phyloP scores from a whole-genome alignment of 2,797 vertebrate species.

The Ptychadena robeensis region DNA sequence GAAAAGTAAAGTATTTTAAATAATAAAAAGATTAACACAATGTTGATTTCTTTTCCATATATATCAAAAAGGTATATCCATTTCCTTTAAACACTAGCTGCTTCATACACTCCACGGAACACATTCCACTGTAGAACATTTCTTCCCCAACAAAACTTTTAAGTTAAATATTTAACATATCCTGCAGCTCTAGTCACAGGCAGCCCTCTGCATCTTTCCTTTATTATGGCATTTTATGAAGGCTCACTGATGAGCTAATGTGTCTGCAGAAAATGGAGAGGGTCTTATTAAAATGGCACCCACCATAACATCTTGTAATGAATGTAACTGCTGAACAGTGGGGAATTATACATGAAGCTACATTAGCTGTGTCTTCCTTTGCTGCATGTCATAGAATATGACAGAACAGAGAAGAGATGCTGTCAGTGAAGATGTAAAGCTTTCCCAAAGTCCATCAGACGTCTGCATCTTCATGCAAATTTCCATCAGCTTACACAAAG shows the following conservation, averaged over 20 bases:
- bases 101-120: not conserved
- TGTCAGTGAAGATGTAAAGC: slow-evolving; percentile 57
- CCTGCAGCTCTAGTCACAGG: slow-evolving; percentile 12
- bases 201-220: slow-evolving; percentile 13
- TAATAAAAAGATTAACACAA: too few species aligned
- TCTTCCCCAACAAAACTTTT: not conserved
- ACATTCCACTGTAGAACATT: slow-evolving; percentile 5
- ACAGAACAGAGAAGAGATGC: slow-evolving; percentile 53
- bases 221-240: slow-evolving; percentile 36
- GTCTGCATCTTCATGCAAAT: slow-evolving; percentile 60
- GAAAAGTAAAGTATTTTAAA: too few species aligned
- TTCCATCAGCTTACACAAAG: slow-evolving; percentile 58
- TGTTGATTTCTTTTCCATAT: not conserved
- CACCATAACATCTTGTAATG: slow-evolving; percentile 55
- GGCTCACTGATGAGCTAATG: slow-evolving; percentile 46
- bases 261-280: slow-evolving; percentile 34
- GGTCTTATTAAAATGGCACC: slow-evolving; percentile 53
- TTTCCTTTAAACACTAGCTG: not conserved
- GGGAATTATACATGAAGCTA: slow-evolving; percentile 55
- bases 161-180: slow-evolving; percentile 33
- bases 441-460: slow-evolving; percentile 56
- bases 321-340: slow-evolving; percentile 57
- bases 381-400: slow-evolving; percentile 20
- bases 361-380: slow-evolving; percentile 53
- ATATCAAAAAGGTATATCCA: not conserved